A percentile compares a stretch with the other conserved stretches of the same genome.
Conservation (phyloP, 2,113 vertebrate genomes). For the Chrysemys picta region DNA sequence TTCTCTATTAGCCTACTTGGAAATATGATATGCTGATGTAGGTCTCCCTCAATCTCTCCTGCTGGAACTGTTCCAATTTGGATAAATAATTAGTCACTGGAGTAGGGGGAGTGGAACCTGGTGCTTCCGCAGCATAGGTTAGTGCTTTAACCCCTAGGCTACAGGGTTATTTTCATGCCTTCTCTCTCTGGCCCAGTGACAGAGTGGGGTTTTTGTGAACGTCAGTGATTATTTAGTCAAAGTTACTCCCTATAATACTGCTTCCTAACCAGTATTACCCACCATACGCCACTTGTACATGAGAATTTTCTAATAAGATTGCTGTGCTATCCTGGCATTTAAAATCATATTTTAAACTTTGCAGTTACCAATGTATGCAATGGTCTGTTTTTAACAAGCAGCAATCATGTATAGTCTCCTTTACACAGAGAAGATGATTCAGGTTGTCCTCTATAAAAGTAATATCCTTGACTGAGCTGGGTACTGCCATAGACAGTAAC, state of each 20-base stretch:
- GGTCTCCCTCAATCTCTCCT: neutral
- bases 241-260: slow-evolving; percentile 5
- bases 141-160: neutral
- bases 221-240: slow-evolving; percentile 27
- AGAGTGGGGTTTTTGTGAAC: too few species aligned
- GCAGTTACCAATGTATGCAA: slow-evolving; percentile 62
- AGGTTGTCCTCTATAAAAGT: neutral
- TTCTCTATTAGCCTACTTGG: too few species aligned
- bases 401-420: slow-evolving; percentile 23
- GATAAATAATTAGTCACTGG: neutral
- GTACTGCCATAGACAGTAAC: slow-evolving; percentile 17
- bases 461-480: slow-evolving; percentile 2
- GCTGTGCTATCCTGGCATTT: slow-evolving; percentile 52
- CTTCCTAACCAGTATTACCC: slow-evolving; percentile 3
- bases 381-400: slow-evolving; percentile 69
- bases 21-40: neutral
- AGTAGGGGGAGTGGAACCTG: too few species aligned
- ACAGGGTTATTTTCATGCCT: neutral
- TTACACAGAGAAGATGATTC: slow-evolving; percentile 45
- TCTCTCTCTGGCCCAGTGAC: too few species aligned
- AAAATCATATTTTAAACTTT: slow-evolving; percentile 69
- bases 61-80: neutral
- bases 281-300: slow-evolving; percentile 35
- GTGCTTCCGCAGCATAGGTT: neutral
- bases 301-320: slow-evolving; percentile 64